phyloP scores from a whole-genome alignment of 2,113 vertebrate species.

The Gobiocypris rarus region DNA sequence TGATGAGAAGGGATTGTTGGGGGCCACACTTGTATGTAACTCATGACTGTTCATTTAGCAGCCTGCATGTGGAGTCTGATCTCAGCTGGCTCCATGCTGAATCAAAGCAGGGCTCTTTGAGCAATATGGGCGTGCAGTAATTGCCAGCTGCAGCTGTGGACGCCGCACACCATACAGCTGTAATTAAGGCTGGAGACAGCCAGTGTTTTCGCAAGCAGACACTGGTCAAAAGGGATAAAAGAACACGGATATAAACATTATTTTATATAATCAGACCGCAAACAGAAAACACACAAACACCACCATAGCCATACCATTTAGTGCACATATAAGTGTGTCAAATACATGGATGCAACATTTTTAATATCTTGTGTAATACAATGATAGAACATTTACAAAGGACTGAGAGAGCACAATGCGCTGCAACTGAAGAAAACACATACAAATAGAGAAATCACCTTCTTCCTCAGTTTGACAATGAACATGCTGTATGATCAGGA shows the following conservation, averaged over 20 bases:
- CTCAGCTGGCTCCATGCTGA: slow-evolving; percentile 56
- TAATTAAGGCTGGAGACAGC: slow-evolving; percentile 66
- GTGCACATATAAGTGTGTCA: neutral
- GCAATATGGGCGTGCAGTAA: slow-evolving; percentile 46
- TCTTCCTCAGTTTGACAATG: too few relatives aligned
- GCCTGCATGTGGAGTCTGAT: neutral
- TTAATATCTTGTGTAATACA: neutral
- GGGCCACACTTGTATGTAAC: neutral
- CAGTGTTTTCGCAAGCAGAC: slow-evolving; percentile 49
- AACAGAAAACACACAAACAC: slow-evolving; percentile 20
- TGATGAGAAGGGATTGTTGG: neutral
- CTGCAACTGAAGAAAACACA: too few relatives aligned
- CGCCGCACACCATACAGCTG: slow-evolving; percentile 63
- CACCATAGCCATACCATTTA: neutral
- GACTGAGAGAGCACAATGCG: too few relatives aligned
- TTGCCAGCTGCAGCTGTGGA: slow-evolving; percentile 58
- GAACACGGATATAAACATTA: neutral
- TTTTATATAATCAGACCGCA: slow-evolving; percentile 21
- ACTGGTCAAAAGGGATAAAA: slow-evolving; percentile 1
- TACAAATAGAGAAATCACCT: too few relatives aligned
- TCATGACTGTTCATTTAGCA: slow-evolving; percentile 31
- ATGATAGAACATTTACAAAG: neutral
- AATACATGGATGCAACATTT: neutral
- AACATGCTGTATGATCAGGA: too few relatives aligned
- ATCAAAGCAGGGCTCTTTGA: slow-evolving; percentile 63